Evolutionary conservation across 2,113 vertebrate species (phyloP), one percentile per base, ranked within the genome.

Genomic region (Trogon melanurus): DNA sequence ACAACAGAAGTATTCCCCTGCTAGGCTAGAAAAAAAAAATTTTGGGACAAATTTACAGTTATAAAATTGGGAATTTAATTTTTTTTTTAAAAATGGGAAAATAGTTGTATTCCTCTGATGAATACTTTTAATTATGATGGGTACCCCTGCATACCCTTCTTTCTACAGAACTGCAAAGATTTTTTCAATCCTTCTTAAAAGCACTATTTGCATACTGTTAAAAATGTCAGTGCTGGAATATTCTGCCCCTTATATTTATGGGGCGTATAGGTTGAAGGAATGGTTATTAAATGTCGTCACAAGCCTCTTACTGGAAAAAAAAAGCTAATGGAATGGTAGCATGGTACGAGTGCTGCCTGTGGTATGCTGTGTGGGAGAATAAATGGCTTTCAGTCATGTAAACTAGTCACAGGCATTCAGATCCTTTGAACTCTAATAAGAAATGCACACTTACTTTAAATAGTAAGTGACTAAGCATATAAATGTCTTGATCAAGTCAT

Each of bases 301-400:
- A 88, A 82, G 17, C 38, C 29, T 80, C 47, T 81, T 87, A 50
- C 11, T 79, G 85, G 48, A 82, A 70, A 84, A 87, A 95, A 94
- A 92, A 84, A 85, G 16, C 72, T 85, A 76, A 76, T 92, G 72
- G 41, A 69, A 95, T 47, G 60, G 45, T 76, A 85, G 30, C 67
- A 84, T 62, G 50, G 70, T 86, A 57, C 2, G 9, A 85, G 60
- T 70, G 78, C 75, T 0, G 20, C 65, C 71, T 90, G 36, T 83
- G 65, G 66, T 81, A 50, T 73, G 71, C 64, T 47, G 21, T 60
- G 53, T 0, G 0, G 74, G 69, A 95, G 56, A 94, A 80, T 91
- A 93, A 95, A 92, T 56, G 74, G 56, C 88, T 92, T 94, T 88
- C 69, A 78, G 92, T 83, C 82, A 73, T 91, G 89, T 95, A 91